phyloP scores from a whole-genome alignment of 2,888 invertebrate genomes.

The Melanophora roralis region DNA sequence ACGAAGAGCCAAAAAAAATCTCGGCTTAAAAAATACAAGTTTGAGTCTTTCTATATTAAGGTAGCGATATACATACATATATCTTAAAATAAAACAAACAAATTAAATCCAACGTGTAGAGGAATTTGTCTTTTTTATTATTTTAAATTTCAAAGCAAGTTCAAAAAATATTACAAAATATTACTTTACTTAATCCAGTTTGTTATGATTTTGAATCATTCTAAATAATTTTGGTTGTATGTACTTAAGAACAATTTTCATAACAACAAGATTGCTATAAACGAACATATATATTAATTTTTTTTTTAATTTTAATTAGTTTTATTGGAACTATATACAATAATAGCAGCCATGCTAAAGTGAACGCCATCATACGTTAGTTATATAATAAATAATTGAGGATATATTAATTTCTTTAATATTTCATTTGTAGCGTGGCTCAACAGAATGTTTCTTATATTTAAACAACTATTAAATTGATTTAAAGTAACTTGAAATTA shows the following conservation, averaged over 20 bases:
- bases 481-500: no score
- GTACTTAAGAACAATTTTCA: conserved; percentile 13
- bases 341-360: neutral
- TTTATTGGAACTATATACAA: conserved; percentile 28
- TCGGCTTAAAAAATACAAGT: no score
- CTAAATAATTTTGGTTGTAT: neutral
- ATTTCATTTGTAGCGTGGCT: neutral
- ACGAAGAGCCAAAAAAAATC: no score
- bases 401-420: neutral
- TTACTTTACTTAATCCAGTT: neutral
- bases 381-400: conserved; percentile 8
- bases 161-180: conserved; percentile 42
- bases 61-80: no score
- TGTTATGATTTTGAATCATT: neutral
- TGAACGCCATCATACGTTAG: neutral
- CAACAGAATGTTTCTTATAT: neutral
- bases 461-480: no score
- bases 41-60: no score
- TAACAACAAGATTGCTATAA: conserved; percentile 32
- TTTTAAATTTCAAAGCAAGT: conserved; percentile 40
- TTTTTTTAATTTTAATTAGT: neutral
- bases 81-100: neutral
- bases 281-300: conserved; percentile 20
- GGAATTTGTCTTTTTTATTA: conserved; percentile 29
- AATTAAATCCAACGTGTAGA: conserved; percentile 18